Conservation (phyloP, 2,797 vertebrate genomes). For the Sebastes oblongus region DNA sequence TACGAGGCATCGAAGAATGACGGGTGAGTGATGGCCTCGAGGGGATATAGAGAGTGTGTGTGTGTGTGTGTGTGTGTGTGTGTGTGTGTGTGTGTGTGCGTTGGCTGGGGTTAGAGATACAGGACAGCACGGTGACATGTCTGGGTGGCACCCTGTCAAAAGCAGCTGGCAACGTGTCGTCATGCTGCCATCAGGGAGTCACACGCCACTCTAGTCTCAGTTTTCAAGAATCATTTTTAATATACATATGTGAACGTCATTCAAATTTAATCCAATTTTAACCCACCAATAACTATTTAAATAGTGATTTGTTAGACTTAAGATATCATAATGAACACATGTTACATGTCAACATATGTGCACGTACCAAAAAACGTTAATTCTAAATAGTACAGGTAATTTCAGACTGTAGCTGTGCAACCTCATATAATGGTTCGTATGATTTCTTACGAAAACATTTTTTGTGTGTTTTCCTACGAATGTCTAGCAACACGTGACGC, state of each 20-base stretch:
- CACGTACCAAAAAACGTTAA: neutral
- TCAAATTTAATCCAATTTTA: neutral
- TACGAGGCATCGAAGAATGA: slow-evolving; percentile 80
- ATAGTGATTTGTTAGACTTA: slow-evolving; percentile 25
- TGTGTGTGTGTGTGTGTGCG: slow-evolving; percentile 33
- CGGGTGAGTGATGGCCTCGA: slow-evolving; percentile 82
- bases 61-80: slow-evolving; percentile 22
- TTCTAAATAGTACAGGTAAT: neutral
- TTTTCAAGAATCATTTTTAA: slow-evolving; percentile 41
- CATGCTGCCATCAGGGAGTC: slow-evolving; percentile 72
- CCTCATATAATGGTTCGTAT: too few species aligned
- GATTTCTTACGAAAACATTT: too few species aligned
- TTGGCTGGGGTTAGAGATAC: slow-evolving; percentile 73
- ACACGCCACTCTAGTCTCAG: slow-evolving; percentile 43
- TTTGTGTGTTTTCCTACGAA: too few species aligned
- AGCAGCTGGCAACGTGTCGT: slow-evolving; percentile 77
- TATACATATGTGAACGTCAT: neutral
- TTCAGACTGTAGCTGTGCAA: too few species aligned
- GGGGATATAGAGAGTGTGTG: slow-evolving; percentile 63
- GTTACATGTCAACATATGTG: neutral
- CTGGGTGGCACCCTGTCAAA: slow-evolving; percentile 80
- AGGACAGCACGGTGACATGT: slow-evolving; percentile 80
- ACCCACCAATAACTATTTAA: slow-evolving; percentile 5
- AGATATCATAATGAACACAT: slow-evolving; percentile 21
- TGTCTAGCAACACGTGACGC: too few species aligned